phyloP scores from a whole-genome alignment of 2,797 vertebrate genomes.

The Chaetophractus vellerosus region DNA sequence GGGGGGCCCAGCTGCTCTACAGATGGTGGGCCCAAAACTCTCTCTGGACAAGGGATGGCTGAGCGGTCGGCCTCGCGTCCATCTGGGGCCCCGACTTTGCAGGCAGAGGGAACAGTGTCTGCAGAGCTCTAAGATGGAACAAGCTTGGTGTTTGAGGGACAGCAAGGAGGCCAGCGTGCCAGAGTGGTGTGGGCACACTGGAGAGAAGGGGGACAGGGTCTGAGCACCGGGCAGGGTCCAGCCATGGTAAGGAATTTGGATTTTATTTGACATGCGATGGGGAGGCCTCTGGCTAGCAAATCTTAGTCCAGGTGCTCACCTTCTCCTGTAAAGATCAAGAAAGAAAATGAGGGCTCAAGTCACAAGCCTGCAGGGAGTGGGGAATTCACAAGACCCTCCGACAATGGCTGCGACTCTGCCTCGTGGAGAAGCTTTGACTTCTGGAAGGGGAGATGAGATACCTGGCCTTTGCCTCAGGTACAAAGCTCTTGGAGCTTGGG shows the following conservation, averaged over 20 bases:
- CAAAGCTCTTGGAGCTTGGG: neutral
- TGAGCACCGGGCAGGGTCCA: neutral
- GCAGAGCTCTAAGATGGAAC: neutral
- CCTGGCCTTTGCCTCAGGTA: neutral
- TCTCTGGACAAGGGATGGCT: neutral
- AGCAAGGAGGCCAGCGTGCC: neutral
- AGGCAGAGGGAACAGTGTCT: neutral
- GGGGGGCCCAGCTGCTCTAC: neutral
- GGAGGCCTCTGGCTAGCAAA: neutral
- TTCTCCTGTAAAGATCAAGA: neutral
- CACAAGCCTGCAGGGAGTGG: neutral
- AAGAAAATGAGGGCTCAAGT: neutral
- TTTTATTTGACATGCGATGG: neutral
- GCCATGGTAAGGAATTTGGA: neutral
- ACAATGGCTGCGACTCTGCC: neutral
- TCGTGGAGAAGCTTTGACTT: neutral
- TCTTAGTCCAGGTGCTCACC: neutral
- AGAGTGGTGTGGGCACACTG: neutral
- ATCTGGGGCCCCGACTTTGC: neutral
- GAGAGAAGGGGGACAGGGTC: neutral
- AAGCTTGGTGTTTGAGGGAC: neutral
- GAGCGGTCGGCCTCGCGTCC: accelerated
- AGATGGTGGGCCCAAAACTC: neutral
- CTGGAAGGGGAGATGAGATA: neutral
- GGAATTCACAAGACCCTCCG: neutral